A percentile compares a stretch with the other conserved stretches of the same genome.
These are phyloP conservation scores for Lysandra coridon DNA, from an alignment of 2,888 invertebrate genomes.

Conservation along the genomic window DNA sequence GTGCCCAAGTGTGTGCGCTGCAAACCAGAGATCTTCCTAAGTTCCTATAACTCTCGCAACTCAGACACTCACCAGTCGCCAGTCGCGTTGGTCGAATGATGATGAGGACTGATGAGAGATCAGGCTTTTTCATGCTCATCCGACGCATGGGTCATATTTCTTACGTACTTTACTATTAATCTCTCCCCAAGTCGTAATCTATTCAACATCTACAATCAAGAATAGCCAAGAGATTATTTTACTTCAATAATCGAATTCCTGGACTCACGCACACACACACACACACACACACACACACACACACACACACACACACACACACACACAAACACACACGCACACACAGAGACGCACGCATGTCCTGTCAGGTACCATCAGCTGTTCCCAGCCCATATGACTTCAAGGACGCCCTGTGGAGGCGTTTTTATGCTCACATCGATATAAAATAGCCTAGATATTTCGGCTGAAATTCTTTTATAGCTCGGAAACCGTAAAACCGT, in stretches of 20 bases:
- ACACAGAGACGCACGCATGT: constrained; percentile 33
- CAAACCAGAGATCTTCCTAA: too few relatives aligned
- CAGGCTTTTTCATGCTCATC: background rate
- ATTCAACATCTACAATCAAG: background rate
- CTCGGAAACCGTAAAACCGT: too few relatives aligned
- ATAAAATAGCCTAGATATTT: background rate
- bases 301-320: constrained; percentile 34
- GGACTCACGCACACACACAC: constrained; percentile 19
- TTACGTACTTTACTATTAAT: background rate
- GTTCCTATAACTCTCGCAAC: too few relatives aligned
- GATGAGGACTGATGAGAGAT: too few relatives aligned
- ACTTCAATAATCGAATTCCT: constrained; percentile 24
- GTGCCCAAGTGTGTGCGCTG: too few relatives aligned
- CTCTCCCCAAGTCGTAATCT: background rate
- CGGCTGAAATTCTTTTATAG: too few relatives aligned
- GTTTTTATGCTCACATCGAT: constrained; percentile 41
- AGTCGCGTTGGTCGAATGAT: too few relatives aligned
- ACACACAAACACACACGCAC: constrained; percentile 34
- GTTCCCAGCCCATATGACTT: constrained; percentile 77
- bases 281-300: constrained; percentile 19
- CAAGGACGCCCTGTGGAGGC: constrained; percentile 66
- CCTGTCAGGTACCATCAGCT: constrained; percentile 77
- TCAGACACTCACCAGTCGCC: too few relatives aligned
- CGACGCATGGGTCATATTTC: background rate
- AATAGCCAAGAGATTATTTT: constrained; percentile 9